phyloP scores from a whole-genome alignment of 2,113 vertebrate species.

The Colaptes auratus region DNA sequence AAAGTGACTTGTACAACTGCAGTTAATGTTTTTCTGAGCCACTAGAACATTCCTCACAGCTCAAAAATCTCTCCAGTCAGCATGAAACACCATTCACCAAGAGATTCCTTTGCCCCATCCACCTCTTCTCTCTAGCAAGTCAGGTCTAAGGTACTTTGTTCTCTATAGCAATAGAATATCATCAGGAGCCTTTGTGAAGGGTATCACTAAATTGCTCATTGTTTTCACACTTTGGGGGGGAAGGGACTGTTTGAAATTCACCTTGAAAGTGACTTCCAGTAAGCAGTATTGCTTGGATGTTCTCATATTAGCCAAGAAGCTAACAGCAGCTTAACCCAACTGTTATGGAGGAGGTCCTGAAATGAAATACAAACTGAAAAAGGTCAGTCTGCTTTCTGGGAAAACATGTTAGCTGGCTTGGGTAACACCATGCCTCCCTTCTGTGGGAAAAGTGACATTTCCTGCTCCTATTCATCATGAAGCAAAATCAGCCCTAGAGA shows the following conservation, averaged over 20 bases:
- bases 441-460: not conserved
- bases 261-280: not conserved
- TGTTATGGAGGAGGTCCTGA: not conserved
- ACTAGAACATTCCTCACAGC: conserved; percentile 90
- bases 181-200: not conserved
- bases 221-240: not conserved
- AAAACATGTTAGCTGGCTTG: not conserved
- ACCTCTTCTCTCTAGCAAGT: too few relatives aligned
- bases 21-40: conserved; percentile 98
- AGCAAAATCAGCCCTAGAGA: not conserved
- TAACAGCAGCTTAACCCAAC: not conserved
- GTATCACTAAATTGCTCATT: not conserved
- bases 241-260: not conserved
- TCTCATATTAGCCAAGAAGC: not conserved
- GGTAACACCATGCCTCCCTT: not conserved
- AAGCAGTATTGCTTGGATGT: not conserved
- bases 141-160: not conserved
- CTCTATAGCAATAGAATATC: not conserved
- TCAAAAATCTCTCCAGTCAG: too few relatives aligned
- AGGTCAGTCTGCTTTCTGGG: not conserved
- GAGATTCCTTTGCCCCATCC: too few relatives aligned
- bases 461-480: not conserved
- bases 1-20: conserved; percentile 99
- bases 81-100: too few relatives aligned
- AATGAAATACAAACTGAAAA: not conserved